Evolutionary conservation across 1,140 invertebrate species (phyloP).

Genomic region (Chelonus insularis): DNA sequence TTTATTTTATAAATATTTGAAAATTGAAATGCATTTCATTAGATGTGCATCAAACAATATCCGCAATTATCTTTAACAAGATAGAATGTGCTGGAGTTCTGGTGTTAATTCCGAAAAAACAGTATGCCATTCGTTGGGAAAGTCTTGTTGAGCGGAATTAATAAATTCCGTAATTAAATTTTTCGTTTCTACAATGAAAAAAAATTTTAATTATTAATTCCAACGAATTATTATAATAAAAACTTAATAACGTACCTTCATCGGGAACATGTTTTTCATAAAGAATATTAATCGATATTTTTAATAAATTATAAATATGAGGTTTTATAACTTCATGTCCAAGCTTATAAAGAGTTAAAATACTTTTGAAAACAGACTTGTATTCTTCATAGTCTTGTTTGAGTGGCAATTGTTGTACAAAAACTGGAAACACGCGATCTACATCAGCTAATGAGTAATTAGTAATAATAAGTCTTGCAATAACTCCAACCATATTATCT

Average conservation of each 20-base stretch:
- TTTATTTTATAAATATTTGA: background rate
- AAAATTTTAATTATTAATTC: conserved; percentile 20
- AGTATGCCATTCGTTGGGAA: conserved; percentile 61
- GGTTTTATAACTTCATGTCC: conserved; percentile 61
- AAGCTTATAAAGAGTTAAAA: conserved; percentile 66
- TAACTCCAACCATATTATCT: conserved; percentile 79
- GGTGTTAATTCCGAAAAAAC: conserved; percentile 49
- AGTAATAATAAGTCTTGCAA: conserved; percentile 72
- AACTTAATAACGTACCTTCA: conserved; percentile 48
- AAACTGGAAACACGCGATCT: conserved; percentile 72
- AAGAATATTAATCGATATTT: conserved; percentile 60
- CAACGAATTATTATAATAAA: background rate
- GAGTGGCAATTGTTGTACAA: conserved; percentile 72
- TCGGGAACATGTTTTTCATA: conserved; percentile 59
- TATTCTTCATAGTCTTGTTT: conserved; percentile 78
- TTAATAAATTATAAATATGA: conserved; percentile 62
- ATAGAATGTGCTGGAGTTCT: conserved; percentile 47
- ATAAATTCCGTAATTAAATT: conserved; percentile 58
- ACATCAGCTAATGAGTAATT: conserved; percentile 69
- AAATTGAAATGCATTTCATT: conserved; percentile 1
- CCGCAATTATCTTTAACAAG: conserved; percentile 46
- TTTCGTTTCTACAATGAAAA: conserved; percentile 57
- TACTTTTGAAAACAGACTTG: conserved; percentile 69
- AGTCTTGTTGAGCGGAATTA: conserved; percentile 61
- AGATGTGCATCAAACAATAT: no score